These are phyloP conservation scores for Lithosia quadra DNA, from an alignment of 2,888 invertebrate genomes.

Conservation along the genomic window DNA sequence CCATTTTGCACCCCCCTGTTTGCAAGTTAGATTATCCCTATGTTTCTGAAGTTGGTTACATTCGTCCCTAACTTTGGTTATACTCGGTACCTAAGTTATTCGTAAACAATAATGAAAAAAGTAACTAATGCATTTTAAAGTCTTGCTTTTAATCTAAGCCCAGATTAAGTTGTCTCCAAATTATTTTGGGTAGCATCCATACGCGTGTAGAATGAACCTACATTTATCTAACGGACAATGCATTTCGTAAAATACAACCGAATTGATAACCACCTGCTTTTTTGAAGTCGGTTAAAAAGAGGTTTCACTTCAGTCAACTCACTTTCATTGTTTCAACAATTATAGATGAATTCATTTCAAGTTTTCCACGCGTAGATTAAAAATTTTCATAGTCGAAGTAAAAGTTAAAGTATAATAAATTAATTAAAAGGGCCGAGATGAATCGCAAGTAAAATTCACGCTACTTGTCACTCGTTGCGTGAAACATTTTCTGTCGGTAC, in stretches of 20 bases:
- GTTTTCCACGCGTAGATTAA: conserved; percentile 17
- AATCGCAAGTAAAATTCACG: conserved; percentile 52
- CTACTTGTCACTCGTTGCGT: conserved; percentile 62
- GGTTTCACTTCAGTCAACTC: conserved; percentile 1
- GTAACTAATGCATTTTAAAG: no score
- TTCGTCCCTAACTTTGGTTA: no score
- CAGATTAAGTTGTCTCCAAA: no score
- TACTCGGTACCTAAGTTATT: no score
- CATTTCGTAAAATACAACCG: neutral
- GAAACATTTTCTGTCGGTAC: conserved; percentile 56
- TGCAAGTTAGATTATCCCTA: no score
- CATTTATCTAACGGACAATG: neutral
- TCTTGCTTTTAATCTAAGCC: no score
- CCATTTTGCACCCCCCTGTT: no score
- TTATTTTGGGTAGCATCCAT: no score
- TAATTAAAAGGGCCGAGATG: conserved; percentile 51
- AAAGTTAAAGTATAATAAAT: conserved; percentile 46
- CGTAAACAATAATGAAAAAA: no score
- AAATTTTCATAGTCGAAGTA: conserved; percentile 39
- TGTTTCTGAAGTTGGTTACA: no score
- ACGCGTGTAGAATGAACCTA: no score
- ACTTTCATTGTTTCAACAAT: conserved; percentile 15
- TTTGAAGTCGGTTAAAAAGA: conserved; percentile 1
- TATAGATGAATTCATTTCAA: conserved; percentile 1
- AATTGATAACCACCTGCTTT: neutral